Conservation (phyloP, 2,888 invertebrate species). For the Ferdinandea cuprea region DNA sequence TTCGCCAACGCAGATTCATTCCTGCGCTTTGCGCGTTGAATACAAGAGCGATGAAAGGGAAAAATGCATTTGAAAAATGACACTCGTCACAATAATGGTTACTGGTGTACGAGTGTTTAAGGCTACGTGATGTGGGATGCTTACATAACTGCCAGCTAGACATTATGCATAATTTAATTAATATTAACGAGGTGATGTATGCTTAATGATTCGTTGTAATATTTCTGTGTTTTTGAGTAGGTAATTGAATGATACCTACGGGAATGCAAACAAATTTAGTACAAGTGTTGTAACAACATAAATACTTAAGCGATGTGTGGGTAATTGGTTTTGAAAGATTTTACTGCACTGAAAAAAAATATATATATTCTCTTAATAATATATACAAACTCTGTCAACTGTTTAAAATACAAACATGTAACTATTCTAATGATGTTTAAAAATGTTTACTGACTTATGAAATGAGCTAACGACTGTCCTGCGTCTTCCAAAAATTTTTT, state of each 20-base stretch:
- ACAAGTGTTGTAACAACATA: constrained; percentile 2
- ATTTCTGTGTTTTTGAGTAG: neutral
- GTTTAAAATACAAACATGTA: too few species aligned
- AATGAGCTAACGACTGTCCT: too few species aligned
- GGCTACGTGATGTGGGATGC: constrained; percentile 31
- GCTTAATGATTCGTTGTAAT: constrained; percentile 1
- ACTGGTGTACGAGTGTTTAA: constrained; percentile 25
- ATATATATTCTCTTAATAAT: too few species aligned
- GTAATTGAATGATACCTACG: neutral
- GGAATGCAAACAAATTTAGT: neutral
- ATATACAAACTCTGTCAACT: too few species aligned
- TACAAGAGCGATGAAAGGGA: constrained; percentile 19
- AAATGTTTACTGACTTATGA: too few species aligned
- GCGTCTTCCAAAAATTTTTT: too few species aligned
- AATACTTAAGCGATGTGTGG: too few species aligned
- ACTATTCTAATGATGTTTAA: too few species aligned
- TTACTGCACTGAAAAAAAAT: too few species aligned
- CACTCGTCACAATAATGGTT: constrained; percentile 19
- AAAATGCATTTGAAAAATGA: constrained; percentile 37
- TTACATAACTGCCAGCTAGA: constrained; percentile 12
- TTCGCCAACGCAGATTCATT: constrained; percentile 55
- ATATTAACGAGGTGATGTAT: constrained; percentile 1
- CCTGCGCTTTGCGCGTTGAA: constrained; percentile 1
- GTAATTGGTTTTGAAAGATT: too few species aligned
- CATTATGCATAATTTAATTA: constrained; percentile 25